Evolutionary conservation across 2,888 invertebrate species (phyloP), one percentile per base, ranked within the genome.

Genomic region (Brenthis ino): DNA sequence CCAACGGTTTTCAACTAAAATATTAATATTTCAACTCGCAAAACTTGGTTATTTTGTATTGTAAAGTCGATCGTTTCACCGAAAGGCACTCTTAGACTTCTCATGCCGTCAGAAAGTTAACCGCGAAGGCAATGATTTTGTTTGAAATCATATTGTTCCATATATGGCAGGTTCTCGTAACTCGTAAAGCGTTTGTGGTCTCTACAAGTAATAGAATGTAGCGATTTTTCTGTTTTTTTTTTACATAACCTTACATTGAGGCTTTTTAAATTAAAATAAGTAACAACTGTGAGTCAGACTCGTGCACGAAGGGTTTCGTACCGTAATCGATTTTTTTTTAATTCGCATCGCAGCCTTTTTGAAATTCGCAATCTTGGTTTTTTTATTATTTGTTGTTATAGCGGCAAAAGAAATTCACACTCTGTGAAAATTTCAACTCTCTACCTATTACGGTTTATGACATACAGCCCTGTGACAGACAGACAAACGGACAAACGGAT

Each of bases 111-210:
- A 60, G 67, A 69, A 71, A 71, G 68, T 65, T 64, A 71, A 74
- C 75, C 73, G 71, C 74, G 70, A 73, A 85, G 82, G 71, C 74
- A 73, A 73, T 85, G 82, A 86, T 85, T 88, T 84, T 78, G 82
- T 84, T 88, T 86, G 89, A 88, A 86, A 87, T 82, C 83, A 86
- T 83, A 89, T 90, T 91, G 90, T 90, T 89, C 85, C 82, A 75
- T 82, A 81, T 81, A 84, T 77, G 81, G 82, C 76, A 74, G 74
- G 74, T 76, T 80, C 80, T 81, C 77, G 77, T 77, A 77, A 81
- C 78, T 82, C 83, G 82, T 84, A 84, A 85, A 85, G 77, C 72
- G 74, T 68, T 76, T 63, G 73, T 74, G 70, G 65, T 66, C 37
- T 58, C 16, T 51, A 53, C 74, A 79, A 77, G 72, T 65, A 65